These are phyloP conservation scores for Archegozetes longisetosus DNA, from an alignment of 1,140 invertebrate species.

Conservation along the genomic window DNA sequence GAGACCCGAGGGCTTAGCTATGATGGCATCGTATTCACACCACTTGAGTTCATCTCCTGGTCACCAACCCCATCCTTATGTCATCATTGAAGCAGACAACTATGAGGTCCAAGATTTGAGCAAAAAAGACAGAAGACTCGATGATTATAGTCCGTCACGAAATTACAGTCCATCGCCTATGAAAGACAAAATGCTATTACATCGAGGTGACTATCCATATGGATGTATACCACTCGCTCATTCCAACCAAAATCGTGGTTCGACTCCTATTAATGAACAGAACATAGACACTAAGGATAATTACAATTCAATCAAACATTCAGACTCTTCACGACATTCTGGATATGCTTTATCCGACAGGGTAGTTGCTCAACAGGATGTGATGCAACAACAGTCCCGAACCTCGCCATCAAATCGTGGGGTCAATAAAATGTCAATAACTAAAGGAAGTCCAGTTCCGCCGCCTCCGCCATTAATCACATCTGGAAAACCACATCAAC, in stretches of 20 bases:
- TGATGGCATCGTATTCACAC: background rate
- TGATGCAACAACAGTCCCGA: background rate
- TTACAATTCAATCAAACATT: background rate
- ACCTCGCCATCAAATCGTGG: background rate
- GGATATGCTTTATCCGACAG: background rate
- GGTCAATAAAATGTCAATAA: background rate
- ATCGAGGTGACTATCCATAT: background rate
- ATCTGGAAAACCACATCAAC: slow-evolving; percentile 12
- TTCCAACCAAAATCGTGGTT: background rate
- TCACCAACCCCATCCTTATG: slow-evolving; percentile 16
- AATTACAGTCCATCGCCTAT: slow-evolving; percentile 14
- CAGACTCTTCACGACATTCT: background rate
- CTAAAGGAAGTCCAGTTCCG: slow-evolving; percentile 3
- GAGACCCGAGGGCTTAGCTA: slow-evolving; percentile 10
- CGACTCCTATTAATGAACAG: background rate
- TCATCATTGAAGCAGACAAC: slow-evolving; percentile 8
- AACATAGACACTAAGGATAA: background rate
- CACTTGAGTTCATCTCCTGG: background rate
- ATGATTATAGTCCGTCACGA: slow-evolving; percentile 2
- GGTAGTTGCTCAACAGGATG: background rate
- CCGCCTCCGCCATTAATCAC: slow-evolving; percentile 24
- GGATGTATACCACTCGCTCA: background rate
- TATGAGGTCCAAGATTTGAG: slow-evolving; percentile 26
- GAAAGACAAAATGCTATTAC: background rate
- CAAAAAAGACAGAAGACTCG: slow-evolving; percentile 24